phyloP scores from a whole-genome alignment of 2,797 vertebrate species.

The Chromobotia macracanthus region DNA sequence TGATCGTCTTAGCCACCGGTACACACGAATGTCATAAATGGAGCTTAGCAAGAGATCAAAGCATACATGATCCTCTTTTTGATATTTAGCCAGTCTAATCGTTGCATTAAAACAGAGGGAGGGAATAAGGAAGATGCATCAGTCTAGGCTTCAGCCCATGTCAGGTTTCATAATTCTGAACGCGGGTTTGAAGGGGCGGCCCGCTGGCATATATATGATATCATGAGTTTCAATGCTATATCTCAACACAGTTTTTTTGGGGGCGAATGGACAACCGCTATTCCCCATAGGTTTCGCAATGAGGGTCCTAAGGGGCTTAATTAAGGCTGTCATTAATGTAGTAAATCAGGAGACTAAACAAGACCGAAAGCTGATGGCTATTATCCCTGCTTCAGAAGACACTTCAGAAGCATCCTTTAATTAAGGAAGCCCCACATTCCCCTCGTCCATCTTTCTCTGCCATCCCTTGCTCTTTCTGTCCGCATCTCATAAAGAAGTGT shows the following conservation, averaged over 20 bases:
- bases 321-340: constrained; percentile 64
- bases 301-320: constrained; percentile 59
- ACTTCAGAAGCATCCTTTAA: constrained; percentile 60
- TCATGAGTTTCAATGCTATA: neutral
- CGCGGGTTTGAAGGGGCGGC: neutral
- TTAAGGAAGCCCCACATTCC: constrained; percentile 54
- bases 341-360: constrained; percentile 63
- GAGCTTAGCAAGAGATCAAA: constrained; percentile 64
- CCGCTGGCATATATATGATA: neutral
- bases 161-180: constrained; percentile 7
- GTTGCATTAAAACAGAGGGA: constrained; percentile 58
- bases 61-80: constrained; percentile 60
- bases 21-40: constrained; percentile 62
- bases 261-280: neutral
- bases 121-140: neutral
- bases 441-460: constrained; percentile 39
- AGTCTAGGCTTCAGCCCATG: constrained; percentile 14
- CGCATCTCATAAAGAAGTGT: constrained; percentile 49
- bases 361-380: constrained; percentile 55
- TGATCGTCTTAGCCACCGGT: constrained; percentile 61
- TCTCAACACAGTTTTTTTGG: neutral
- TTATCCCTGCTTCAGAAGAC: constrained; percentile 58
- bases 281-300: constrained; percentile 39
- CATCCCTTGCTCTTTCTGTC: constrained; percentile 25
- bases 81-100: constrained; percentile 67